Percentiles rank a stretch among this genome's conserved stretches.
Conservation (phyloP, 2,888 invertebrate genomes). For the Pristionchus arcanus region DNA sequence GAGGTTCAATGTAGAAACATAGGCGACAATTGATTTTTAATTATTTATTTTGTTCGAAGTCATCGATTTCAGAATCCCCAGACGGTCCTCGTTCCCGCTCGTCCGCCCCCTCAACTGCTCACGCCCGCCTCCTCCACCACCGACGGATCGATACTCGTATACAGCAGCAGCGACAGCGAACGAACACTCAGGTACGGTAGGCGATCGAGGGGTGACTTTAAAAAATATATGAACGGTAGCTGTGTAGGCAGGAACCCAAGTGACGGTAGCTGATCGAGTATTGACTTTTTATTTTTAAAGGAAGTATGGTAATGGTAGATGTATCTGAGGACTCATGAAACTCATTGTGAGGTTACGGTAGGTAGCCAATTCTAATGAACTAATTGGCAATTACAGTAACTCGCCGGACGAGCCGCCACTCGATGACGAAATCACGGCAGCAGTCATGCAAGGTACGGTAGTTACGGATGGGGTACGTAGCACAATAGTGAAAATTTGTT, state of each 20-base stretch:
- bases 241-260: background rate
- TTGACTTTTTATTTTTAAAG: background rate
- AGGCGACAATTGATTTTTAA: too few relatives aligned
- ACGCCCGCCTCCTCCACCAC: background rate
- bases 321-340: too few relatives aligned
- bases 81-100: background rate
- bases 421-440: background rate
- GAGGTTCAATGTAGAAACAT: too few relatives aligned
- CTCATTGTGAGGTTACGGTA: too few relatives aligned
- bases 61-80: background rate
- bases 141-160: slow-evolving; percentile 15
- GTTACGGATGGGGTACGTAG: background rate
- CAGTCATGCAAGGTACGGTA: slow-evolving; percentile 35
- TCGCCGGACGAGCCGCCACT: background rate
- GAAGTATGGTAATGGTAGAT: too few relatives aligned
- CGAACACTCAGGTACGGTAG: slow-evolving; percentile 27
- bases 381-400: background rate
- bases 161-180: slow-evolving; percentile 1
- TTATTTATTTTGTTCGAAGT: too few relatives aligned
- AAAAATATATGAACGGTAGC: background rate
- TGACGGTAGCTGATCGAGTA: background rate
- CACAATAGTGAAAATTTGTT: too few relatives aligned
- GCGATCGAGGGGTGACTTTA: too few relatives aligned
- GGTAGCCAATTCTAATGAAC: too few relatives aligned
- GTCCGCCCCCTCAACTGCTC: slow-evolving; percentile 11